Evolutionary conservation across 2,888 invertebrate species (phyloP).

Genomic region (Didymodactylos carnosus): DNA sequence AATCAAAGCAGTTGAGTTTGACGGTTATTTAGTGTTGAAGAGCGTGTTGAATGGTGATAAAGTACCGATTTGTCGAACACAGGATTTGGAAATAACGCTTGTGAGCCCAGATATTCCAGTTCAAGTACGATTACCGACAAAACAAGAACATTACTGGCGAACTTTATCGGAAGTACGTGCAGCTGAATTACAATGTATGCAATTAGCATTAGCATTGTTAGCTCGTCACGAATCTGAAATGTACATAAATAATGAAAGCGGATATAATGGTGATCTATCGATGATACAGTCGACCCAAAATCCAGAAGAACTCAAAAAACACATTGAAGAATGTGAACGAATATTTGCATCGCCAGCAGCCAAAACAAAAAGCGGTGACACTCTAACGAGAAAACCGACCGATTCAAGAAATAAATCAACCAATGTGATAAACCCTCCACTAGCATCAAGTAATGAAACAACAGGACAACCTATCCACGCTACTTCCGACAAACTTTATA

Average conservation of each 20-base stretch:
- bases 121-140: neutral
- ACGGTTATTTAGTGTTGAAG: neutral
- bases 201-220: neutral
- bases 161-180: neutral
- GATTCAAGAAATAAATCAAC: too few species aligned
- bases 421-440: too few species aligned
- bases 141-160: neutral
- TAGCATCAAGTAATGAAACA: too few species aligned
- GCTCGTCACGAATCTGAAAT: neutral
- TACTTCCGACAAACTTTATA: too few species aligned
- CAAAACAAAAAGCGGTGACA: too few species aligned
- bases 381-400: too few species aligned
- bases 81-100: neutral
- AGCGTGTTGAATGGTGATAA: neutral
- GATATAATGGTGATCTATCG: too few species aligned
- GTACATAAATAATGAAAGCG: neutral
- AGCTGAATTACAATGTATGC: neutral
- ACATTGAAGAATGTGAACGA: too few species aligned
- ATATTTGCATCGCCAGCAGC: too few species aligned
- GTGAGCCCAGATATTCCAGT: neutral
- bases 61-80: neutral
- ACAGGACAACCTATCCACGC: too few species aligned
- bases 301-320: too few species aligned
- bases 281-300: too few species aligned
- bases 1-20: neutral